Evolutionary conservation across 2,113 vertebrate species (phyloP).

Genomic region (Plectropomus leopardus): DNA sequence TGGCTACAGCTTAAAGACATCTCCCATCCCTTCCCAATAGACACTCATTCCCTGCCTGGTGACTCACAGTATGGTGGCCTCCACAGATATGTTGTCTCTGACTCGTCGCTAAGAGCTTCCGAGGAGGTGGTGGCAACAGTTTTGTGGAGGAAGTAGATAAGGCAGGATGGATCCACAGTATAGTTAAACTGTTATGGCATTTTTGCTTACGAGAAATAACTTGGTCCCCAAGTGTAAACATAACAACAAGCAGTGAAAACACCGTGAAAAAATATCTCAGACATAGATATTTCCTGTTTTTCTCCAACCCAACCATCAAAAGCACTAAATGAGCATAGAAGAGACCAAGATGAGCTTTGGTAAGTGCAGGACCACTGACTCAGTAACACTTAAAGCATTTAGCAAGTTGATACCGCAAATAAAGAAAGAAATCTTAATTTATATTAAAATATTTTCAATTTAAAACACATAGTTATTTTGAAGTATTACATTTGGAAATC

Average conservation of each 20-base stretch:
- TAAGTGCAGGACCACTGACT: neutral
- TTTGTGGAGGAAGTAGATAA: constrained; percentile 79
- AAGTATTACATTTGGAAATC: neutral
- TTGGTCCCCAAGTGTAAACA: constrained; percentile 69
- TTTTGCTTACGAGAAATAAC: constrained; percentile 73
- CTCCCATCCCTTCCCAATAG: constrained; percentile 81
- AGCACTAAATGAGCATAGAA: constrained; percentile 26
- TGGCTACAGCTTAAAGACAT: constrained; percentile 86
- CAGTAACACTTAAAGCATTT: constrained; percentile 7
- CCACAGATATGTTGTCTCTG: constrained; percentile 79
- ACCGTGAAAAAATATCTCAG: constrained; percentile 33
- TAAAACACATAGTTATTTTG: neutral
- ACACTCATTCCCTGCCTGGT: constrained; percentile 83
- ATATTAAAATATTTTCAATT: neutral
- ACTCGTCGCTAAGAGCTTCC: constrained; percentile 75
- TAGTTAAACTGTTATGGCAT: constrained; percentile 76
- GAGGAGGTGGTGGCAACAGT: constrained; percentile 74
- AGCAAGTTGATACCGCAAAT: neutral
- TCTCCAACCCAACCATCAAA: constrained; percentile 30
- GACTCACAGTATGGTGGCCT: constrained; percentile 84
- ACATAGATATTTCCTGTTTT: constrained; percentile 46
- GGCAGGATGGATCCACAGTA: constrained; percentile 67
- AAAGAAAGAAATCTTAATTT: neutral
- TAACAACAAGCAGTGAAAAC: constrained; percentile 50
- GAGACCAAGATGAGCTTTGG: constrained; percentile 24